Base-by-base conservation (phyloP, 2,113 vertebrate species). In the Lates calcarifer region DNA sequence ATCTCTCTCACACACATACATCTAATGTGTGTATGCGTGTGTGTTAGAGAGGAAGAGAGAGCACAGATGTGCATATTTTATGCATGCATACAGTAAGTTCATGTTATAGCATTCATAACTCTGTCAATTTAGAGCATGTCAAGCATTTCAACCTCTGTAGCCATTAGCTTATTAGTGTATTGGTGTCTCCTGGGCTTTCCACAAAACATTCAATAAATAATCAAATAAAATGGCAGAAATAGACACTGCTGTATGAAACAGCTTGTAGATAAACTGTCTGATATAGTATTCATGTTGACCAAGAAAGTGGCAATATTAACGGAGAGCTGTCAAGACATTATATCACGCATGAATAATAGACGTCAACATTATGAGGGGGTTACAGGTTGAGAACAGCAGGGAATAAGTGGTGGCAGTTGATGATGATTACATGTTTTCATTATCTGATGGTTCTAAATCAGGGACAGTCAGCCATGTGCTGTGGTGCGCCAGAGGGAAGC, bases 351-450 rank as follows among this genome's bases (percentile, higher is more conserved):
- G 67, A 74, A 51, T 64, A n/a, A 74, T 55, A 51, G 56, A 60
- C 28, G 29, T 51, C 2, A 13, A 68, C 63, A 5, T n/a, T 28
- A 56, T n/a, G 35, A 68, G 66, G 51, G 56, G 66, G 62, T 71
- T 53, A 60, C 64, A 83, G 74, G 77, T 60, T 58, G 74, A 63
- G 53, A 78, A 28, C 77, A 75, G 83, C 74, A 18, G 82, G 83
- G 53, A 73, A 29, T 71, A 65, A 72, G 33, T 83, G 79, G 74
- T 37, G 41, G 63, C 74, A 63, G 85, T 56, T 66, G 74, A 87
- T 60, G 77, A 81, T 87, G 84, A 87, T 90, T 73, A 83, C 71
- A 76, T 83, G 86, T 89, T 91, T 91, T 91, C 91, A 91, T 91
- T 85, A 92, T 81, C 83, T 81, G 87, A 90, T 85, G 81, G 68